Conservation (phyloP, 2,113 vertebrate species). For the Irena cyanogastra region DNA sequence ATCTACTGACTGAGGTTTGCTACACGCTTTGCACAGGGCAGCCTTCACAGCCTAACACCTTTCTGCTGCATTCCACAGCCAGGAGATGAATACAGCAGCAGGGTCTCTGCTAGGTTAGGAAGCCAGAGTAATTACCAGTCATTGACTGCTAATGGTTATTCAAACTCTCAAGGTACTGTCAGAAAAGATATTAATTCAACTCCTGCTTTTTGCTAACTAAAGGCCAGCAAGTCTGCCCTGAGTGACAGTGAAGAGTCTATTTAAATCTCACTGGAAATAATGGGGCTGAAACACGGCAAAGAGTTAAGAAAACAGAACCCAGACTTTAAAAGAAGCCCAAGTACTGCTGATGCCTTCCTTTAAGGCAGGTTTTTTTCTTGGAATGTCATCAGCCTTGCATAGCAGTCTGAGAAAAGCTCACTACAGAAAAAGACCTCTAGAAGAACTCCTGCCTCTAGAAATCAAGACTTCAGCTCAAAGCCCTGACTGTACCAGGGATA, state of each 20-base stretch:
- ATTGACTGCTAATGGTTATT: not conserved
- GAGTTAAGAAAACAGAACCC: not conserved
- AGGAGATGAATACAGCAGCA: not conserved
- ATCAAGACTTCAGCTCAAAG: not conserved
- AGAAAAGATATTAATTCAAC: not conserved
- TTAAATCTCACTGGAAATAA: conserved; percentile 3
- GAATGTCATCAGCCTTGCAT: not conserved
- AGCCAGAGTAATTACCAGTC: not conserved
- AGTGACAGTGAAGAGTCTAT: not conserved
- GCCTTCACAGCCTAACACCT: not conserved
- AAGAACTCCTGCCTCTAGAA: not conserved
- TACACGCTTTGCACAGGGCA: not conserved
- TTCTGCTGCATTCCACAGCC: not conserved
- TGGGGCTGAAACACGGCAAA: not conserved
- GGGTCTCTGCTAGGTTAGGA: not conserved
- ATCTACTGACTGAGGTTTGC: not conserved
- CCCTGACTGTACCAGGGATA: not conserved
- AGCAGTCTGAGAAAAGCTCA: not conserved
- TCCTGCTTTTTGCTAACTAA: not conserved
- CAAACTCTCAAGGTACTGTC: not conserved
- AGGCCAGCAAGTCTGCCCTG: not conserved
- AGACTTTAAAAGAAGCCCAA: not conserved
- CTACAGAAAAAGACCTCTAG: not conserved
- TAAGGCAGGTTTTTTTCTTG: not conserved
- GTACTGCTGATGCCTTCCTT: not conserved